Conservation (phyloP, 2,113 vertebrate genomes). For the Orthonyx spaldingii region DNA sequence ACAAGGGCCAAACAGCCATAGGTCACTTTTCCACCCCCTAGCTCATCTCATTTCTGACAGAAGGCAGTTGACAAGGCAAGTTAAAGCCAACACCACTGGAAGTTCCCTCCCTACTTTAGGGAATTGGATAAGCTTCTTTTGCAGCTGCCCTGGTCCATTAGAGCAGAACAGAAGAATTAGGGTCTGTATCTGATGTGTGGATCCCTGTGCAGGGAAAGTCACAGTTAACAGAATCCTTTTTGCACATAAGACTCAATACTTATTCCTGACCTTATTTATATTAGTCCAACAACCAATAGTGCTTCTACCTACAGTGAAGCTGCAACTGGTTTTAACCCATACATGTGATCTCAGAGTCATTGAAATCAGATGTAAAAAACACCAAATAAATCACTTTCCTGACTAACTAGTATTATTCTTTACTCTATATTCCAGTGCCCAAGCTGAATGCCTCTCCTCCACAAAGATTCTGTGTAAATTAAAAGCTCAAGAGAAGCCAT, state of each 20-base stretch:
- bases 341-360: neutral
- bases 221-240: neutral
- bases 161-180: neutral
- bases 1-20: neutral
- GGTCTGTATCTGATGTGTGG: neutral
- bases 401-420: neutral
- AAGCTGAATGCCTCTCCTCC: neutral
- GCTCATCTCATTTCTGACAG: neutral
- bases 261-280: neutral
- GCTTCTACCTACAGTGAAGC: neutral
- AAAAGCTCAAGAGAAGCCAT: neutral
- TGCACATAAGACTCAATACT: neutral
- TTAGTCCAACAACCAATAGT: neutral
- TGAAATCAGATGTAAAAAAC: neutral
- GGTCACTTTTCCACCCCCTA: neutral
- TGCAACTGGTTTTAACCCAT: neutral
- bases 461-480: neutral
- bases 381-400: neutral
- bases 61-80: neutral
- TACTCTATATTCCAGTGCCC: neutral
- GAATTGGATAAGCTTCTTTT: neutral
- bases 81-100: neutral
- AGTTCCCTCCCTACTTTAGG: neutral
- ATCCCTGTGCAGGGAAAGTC: neutral
- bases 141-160: slow-evolving; percentile 5